phyloP scores from a whole-genome alignment of 2,888 invertebrate genomes.

The Brenthis daphne region DNA sequence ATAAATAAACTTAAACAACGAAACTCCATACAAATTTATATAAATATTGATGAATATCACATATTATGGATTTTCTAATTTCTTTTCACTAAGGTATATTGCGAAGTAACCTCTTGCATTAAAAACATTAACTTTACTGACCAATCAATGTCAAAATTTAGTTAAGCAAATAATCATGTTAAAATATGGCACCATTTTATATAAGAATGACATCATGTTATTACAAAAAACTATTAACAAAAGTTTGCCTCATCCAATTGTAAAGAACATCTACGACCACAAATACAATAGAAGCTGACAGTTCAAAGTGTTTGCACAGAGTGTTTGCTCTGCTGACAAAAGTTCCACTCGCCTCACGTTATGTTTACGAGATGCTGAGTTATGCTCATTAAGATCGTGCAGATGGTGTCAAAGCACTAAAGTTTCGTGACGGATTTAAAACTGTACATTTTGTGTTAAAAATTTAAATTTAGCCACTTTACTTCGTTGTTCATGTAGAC shows the following conservation, averaged over 20 bases:
- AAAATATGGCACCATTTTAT: no score
- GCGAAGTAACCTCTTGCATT: no score
- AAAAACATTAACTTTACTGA: no score
- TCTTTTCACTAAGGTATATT: no score
- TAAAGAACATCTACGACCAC: constrained; percentile 32
- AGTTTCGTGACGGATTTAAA: constrained; percentile 10
- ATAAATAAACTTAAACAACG: no score
- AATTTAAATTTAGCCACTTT: background rate
- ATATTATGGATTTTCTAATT: no score
- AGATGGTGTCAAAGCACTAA: constrained; percentile 31
- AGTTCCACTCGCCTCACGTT: constrained; percentile 49
- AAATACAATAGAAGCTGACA: constrained; percentile 70
- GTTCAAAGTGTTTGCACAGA: constrained; percentile 58
- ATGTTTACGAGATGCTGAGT: constrained; percentile 30
- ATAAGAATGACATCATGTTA: no score
- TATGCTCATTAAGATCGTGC: constrained; percentile 30
- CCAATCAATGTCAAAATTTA: no score
- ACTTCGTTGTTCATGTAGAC: background rate
- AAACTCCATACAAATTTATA: no score
- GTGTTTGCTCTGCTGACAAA: constrained; percentile 60
- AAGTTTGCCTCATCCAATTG: constrained; percentile 25
- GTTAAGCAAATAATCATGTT: no score
- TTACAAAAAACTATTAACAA: background rate
- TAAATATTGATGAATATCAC: no score
- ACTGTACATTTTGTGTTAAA: constrained; percentile 12